Conservation (phyloP, 2,888 invertebrate species). For the Polymixis flavicincta region DNA sequence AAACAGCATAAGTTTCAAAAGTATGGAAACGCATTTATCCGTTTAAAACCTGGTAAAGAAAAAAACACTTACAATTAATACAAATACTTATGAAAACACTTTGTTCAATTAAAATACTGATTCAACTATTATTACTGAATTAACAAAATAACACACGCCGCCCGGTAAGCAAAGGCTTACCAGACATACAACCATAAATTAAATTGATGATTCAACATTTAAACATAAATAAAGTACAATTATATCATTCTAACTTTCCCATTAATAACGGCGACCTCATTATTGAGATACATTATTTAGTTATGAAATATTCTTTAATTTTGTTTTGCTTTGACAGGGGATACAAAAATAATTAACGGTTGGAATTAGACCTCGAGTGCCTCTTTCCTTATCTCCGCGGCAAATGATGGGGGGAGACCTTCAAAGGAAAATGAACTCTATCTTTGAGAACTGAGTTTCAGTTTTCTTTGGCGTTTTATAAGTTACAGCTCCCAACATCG, state of each 20-base stretch:
- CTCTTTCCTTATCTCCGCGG: slow-evolving; percentile 49
- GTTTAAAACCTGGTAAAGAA: not conserved
- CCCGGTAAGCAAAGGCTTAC: not conserved
- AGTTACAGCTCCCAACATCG: slow-evolving; percentile 38
- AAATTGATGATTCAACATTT: slow-evolving; percentile 5
- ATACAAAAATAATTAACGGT: slow-evolving; percentile 68
- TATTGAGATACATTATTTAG: slow-evolving; percentile 49
- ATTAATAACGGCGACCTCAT: slow-evolving; percentile 32
- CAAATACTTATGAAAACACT: not conserved
- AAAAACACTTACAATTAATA: not conserved
- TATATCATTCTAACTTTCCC: not conserved
- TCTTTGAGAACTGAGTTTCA: not conserved
- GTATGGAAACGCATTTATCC: not conserved
- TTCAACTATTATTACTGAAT: not conserved
- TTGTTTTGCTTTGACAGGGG: slow-evolving; percentile 65
- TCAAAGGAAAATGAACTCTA: slow-evolving; percentile 19
- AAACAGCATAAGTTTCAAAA: not conserved
- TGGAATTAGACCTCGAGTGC: slow-evolving; percentile 62
- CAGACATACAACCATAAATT: not conserved
- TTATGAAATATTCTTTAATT: slow-evolving; percentile 63
- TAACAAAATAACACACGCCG: not conserved
- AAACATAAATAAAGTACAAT: not conserved
- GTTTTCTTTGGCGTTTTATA: slow-evolving; percentile 6
- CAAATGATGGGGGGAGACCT: slow-evolving; percentile 21
- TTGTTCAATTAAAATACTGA: not conserved